Conservation (phyloP, 2,113 vertebrate species). For the Chascanopsetta lugubris region DNA sequence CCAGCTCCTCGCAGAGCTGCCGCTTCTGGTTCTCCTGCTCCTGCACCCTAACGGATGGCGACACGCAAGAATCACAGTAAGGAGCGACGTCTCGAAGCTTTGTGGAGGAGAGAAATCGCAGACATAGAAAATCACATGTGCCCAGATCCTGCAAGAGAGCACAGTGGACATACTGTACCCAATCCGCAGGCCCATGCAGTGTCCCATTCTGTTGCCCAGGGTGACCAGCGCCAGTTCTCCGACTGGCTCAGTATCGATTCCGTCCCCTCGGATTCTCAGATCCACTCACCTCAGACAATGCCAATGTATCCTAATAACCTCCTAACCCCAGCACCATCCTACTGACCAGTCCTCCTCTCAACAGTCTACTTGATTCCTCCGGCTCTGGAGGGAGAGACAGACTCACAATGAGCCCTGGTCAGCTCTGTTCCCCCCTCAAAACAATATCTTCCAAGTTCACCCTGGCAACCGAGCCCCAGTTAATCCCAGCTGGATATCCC, state of each 20-base stretch:
- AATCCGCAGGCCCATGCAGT: conserved; percentile 81
- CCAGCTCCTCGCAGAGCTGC: conserved; percentile 79
- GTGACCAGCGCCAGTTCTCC: conserved; percentile 70
- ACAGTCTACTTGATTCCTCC: neutral
- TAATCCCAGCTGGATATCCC: conserved; percentile 31
- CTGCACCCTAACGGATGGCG: conserved; percentile 75
- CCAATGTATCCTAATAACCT: neutral
- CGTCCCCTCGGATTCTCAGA: conserved; percentile 36
- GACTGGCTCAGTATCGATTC: conserved; percentile 46
- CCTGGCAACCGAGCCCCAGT: conserved; percentile 35
- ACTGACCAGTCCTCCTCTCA: conserved; percentile 1
- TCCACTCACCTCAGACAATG: conserved; percentile 3
- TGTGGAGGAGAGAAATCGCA: neutral
- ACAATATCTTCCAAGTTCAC: conserved; percentile 15
- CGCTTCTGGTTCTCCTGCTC: conserved; percentile 83
- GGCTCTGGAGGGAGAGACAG: neutral
- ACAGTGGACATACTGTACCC: conserved; percentile 76
- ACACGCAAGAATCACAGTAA: neutral
- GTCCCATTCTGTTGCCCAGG: conserved; percentile 81
- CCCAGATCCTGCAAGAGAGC: conserved; percentile 15
- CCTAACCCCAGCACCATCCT: neutral
- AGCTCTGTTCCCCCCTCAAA: neutral
- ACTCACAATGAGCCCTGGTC: conserved; percentile 15
- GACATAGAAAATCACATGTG: neutral
- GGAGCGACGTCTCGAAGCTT: neutral